Conservation (phyloP, 2,113 vertebrate genomes). For the Asarcornis scutulata region DNA sequence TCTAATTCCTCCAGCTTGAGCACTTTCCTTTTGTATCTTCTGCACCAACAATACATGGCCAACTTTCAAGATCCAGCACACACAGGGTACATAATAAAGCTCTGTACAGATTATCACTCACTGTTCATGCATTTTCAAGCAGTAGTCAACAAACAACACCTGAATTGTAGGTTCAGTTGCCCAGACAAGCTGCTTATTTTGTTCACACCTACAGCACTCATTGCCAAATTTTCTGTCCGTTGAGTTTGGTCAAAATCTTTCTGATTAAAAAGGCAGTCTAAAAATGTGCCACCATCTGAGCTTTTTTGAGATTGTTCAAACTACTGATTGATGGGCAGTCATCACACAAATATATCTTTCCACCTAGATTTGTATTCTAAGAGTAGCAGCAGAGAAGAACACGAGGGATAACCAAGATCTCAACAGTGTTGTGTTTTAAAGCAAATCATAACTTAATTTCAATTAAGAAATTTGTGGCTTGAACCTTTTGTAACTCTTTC, state of each 20-base stretch:
- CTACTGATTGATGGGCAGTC: neutral
- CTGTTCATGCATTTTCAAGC: neutral
- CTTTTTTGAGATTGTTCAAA: neutral
- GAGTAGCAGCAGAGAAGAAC: neutral
- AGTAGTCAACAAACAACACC: neutral
- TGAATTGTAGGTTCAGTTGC: neutral
- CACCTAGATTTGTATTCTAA: neutral
- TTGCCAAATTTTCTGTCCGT: neutral
- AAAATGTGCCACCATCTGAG: neutral
- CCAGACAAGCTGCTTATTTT: neutral
- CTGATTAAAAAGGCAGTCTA: neutral
- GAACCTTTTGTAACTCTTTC: neutral
- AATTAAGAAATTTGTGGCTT: neutral
- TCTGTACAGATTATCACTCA: neutral
- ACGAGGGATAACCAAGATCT: neutral
- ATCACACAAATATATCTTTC: neutral
- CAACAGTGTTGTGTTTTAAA: neutral
- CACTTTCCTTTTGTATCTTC: neutral
- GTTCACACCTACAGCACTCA: neutral
- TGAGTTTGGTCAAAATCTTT: neutral
- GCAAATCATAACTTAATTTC: neutral
- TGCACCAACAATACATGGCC: neutral
- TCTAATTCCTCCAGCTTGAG: conserved; percentile 13
- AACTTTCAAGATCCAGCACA: neutral
- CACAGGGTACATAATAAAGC: neutral